These are phyloP conservation scores for Theristus sp. DNA, from an alignment of 2,888 invertebrate genomes.

Conservation along the genomic window DNA sequence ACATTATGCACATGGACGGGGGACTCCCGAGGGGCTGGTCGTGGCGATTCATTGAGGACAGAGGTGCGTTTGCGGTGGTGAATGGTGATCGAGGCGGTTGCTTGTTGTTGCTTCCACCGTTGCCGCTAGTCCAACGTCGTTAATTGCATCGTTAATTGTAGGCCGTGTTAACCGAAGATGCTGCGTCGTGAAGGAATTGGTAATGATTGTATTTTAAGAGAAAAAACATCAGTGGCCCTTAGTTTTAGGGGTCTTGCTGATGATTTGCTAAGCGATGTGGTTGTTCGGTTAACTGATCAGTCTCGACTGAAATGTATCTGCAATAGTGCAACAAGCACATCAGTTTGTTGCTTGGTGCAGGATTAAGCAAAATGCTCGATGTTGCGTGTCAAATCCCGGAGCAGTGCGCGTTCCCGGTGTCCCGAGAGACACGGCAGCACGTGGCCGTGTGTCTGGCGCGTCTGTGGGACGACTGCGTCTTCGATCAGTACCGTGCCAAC, in stretches of 20 bases:
- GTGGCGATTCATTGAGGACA: conserved; percentile 53
- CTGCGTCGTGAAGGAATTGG: too few species aligned
- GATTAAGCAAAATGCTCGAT: conserved; percentile 53
- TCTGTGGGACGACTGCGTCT: conserved; percentile 86
- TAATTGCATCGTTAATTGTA: too few species aligned
- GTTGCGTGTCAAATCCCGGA: conserved; percentile 83
- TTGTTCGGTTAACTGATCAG: too few species aligned
- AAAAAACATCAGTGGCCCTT: too few species aligned
- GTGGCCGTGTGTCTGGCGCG: conserved; percentile 72
- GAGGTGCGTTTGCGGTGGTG: conserved; percentile 26
- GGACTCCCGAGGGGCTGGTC: conserved; percentile 61
- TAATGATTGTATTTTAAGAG: too few species aligned
- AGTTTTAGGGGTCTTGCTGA: too few species aligned
- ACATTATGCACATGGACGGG: conserved; percentile 47
- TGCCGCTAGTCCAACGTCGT: background rate
- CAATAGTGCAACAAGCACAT: too few species aligned
- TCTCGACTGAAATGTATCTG: too few species aligned
- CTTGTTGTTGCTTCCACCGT: background rate
- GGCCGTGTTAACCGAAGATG: too few species aligned
- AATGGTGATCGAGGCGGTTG: background rate
- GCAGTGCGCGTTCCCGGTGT: conserved; percentile 62
- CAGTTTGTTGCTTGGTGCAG: too few species aligned
- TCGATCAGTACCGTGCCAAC: conserved; percentile 50
- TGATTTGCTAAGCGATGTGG: too few species aligned
- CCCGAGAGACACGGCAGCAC: conserved; percentile 67